Base-by-base conservation (phyloP, 30 jellyfish, hydroid and myxozoan genomes). In the Rhopilema esculentum region DNA sequence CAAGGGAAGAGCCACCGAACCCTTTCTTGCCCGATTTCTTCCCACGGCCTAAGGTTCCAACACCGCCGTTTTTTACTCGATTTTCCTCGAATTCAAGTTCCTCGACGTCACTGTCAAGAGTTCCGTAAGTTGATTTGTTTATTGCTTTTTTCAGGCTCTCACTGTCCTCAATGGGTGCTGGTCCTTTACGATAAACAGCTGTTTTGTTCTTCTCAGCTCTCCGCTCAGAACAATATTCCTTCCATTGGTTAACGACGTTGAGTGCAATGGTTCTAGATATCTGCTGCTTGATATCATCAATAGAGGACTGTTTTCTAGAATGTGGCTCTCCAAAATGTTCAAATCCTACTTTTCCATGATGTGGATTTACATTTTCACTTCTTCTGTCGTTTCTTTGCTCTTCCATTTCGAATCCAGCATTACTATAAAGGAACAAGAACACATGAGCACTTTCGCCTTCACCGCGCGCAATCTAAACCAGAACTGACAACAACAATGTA, bases 101-200 rank as follows among this genome's bases (percentile, higher is more conserved):
- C 51, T 96, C 99, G 27, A 90, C 97, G 52, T 91, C 99, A 64
- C 97, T 86, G 73, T 96, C 99, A 27, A 96, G 81, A 0, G 99
- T 96, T 0, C 99, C 99, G 82, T 96, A 96, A 0, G 99, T 96
- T 22, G 99, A 97, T 72, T 88, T 90, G 69, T 74, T 67, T 19
- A 88, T 87, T 1, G 96, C 87, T 71, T 96, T 96, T 76, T 88
- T 96, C 89, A 96, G 31, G 23, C 92, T 75, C 26, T 91, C 99
- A 0, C 97, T 89, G 33, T 96, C 99, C 74, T 96, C 99, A 24
- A 96, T 96, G 1, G 99, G 99, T 28, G 99, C 99, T 8, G 99
- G 99, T 0, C 99, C 99, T 66, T 96, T 96, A 20, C 99, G 91
- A 67, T 96, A 82, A 64, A 69, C 80, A 77, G 87, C 86, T 27